Base-by-base conservation (phyloP, 2,797 vertebrate genomes). In the Astyanax mexicanus region DNA sequence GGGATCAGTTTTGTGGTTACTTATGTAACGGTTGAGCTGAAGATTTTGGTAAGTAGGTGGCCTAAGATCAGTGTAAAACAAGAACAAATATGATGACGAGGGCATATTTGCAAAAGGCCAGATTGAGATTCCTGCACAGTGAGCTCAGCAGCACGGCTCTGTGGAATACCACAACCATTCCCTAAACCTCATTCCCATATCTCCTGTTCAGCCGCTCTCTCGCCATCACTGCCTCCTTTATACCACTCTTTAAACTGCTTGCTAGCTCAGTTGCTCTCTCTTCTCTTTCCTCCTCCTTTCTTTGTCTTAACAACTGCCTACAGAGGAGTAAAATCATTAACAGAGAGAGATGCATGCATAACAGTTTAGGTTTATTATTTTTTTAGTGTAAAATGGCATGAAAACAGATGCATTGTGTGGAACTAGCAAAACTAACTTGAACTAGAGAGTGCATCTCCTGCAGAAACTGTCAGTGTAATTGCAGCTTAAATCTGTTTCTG, bases 61-160 rank as follows among this genome's bases (percentile, higher is more conserved):
- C 55, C 37, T 57, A 45, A 38, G 32, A 32, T 66, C 71, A 62
- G 49, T 7, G 23, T 51, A 49, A 40, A 52, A 78, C n/a, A 21
- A 77, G 61, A 12, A 37, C 71, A 78, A 78, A 78, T 69, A 27
- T 75, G 69, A 79, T 74, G 75, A 82, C 42, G 6, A 37, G 42
- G 54, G 68, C 58, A 38, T 76, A 78, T 80, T 82, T 69, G 62
- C 40, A 58, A 64, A 62, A 76, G 64, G 38, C 65, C 70, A 42
- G 70, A 57, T 38, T 60, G 72, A 64, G 72, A 84, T 82, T 82
- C 75, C 75, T 76, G 47, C 72, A 82, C 64, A 52, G 75, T 82
- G 75, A 82, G 78, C 81, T 84, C 75, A 80, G 72, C 64, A 69
- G 40, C 72, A 72, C 37, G 55, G 78, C 76, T 69, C 65, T 80